A percentile compares a stretch with the other conserved stretches of the same genome.
These are phyloP conservation scores for Nanorana parkeri DNA, from an alignment of 2,113 vertebrate genomes.

Conservation along the genomic window DNA sequence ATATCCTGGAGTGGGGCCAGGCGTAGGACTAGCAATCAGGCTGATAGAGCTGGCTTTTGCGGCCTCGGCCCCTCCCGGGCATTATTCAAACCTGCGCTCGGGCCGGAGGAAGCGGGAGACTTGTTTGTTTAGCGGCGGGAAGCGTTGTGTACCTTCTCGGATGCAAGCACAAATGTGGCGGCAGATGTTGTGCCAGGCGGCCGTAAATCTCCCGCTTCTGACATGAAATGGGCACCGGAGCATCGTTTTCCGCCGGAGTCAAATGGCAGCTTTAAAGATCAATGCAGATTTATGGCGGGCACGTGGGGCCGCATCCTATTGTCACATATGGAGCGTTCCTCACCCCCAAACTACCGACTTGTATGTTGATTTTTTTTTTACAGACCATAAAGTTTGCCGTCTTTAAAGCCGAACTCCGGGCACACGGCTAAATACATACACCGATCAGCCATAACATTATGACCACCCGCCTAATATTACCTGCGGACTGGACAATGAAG, in stretches of 20 bases:
- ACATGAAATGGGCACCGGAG: conserved; percentile 48
- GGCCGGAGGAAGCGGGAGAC: neutral
- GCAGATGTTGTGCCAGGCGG: conserved; percentile 46
- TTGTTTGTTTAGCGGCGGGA: conserved; percentile 43
- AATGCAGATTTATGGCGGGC: conserved; percentile 20
- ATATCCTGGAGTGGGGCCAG: neutral
- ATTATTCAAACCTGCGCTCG: neutral
- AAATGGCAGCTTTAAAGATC: conserved; percentile 49
- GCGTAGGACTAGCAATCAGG: neutral
- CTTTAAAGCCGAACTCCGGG: no score
- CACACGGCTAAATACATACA: no score
- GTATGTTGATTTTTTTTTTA: neutral
- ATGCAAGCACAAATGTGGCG: conserved; percentile 25
- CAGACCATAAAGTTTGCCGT: no score
- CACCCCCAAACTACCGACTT: neutral
- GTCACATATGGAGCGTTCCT: conserved; percentile 29
- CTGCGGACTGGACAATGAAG: no score
- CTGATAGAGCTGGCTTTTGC: neutral
- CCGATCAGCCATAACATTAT: no score
- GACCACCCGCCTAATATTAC: no score
- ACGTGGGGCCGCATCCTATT: neutral
- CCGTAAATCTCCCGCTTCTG: conserved; percentile 29
- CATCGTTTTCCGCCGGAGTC: conserved; percentile 19
- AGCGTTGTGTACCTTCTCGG: conserved; percentile 28
- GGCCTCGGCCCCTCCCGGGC: neutral